Conservation (phyloP, 2,888 invertebrate species). For the Brenthis daphne region DNA sequence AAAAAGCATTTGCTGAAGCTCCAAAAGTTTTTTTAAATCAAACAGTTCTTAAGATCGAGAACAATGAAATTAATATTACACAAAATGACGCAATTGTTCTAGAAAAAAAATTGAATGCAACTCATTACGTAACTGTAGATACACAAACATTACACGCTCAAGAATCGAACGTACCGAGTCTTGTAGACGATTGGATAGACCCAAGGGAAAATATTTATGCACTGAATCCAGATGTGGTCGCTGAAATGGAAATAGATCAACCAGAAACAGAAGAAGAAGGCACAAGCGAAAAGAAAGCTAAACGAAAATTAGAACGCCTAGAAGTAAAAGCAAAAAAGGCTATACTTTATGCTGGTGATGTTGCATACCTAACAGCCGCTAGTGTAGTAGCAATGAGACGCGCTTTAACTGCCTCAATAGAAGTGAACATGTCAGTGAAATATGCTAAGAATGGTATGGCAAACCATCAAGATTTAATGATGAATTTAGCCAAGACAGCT, state of each 20-base stretch:
- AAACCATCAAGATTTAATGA: conserved; percentile 75
- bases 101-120: conserved; percentile 60
- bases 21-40: conserved; percentile 72
- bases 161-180: conserved; percentile 56
- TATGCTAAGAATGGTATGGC: conserved; percentile 75
- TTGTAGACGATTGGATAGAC: conserved; percentile 68
- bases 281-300: conserved; percentile 61
- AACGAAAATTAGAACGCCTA: conserved; percentile 65
- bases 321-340: conserved; percentile 76
- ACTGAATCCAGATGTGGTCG: conserved; percentile 62
- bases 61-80: conserved; percentile 50
- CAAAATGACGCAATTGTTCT: conserved; percentile 60
- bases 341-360: conserved; percentile 75
- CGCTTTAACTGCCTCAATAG: conserved; percentile 75
- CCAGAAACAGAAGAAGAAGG: conserved; percentile 63
- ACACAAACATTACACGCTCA: conserved; percentile 55
- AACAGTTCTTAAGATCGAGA: conserved; percentile 67
- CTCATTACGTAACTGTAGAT: conserved; percentile 54
- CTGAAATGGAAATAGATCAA: conserved; percentile 72
- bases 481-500: conserved; percentile 76
- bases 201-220: conserved; percentile 57
- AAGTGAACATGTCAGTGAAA: conserved; percentile 74
- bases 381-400: conserved; percentile 75
- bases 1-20: conserved; percentile 28
- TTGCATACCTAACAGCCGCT: conserved; percentile 74